Conservation (phyloP, 2,888 invertebrate species). For the Hartigia nigra region DNA sequence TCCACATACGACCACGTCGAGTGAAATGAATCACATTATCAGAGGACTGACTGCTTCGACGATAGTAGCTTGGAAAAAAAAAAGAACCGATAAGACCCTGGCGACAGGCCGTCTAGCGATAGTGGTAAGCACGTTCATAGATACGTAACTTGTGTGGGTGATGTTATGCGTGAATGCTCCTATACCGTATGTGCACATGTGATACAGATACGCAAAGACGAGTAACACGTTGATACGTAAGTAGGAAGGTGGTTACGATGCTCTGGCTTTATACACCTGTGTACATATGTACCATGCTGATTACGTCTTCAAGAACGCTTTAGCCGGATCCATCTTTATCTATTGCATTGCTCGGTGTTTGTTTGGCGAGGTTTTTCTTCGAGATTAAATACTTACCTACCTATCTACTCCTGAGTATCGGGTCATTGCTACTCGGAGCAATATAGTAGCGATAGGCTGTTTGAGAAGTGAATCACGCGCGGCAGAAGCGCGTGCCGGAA, state of each 20-base stretch:
- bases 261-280: conserved; percentile 20
- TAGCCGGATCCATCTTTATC: background rate
- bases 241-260: conserved; percentile 5
- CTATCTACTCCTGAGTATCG: background rate
- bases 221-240: conserved; percentile 10
- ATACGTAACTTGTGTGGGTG: background rate
- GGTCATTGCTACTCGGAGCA: background rate
- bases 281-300: conserved; percentile 9
- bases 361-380: background rate
- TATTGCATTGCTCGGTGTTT: background rate
- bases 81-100: conserved; percentile 46
- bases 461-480: background rate
- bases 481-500: background rate
- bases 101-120: conserved; percentile 60
- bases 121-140: conserved; percentile 6
- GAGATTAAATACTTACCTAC: conserved; percentile 8
- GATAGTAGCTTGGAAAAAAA: conserved; percentile 35
- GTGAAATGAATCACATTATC: conserved; percentile 54
- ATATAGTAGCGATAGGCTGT: background rate
- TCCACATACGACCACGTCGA: conserved; percentile 20
- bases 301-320: conserved; percentile 7
- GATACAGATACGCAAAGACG: conserved; percentile 5
- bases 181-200: conserved; percentile 20
- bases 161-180: background rate
- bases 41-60: conserved; percentile 31